Evolutionary conservation across 2,113 vertebrate genomes (phyloP).

Genomic region (Rattus rattus): DNA sequence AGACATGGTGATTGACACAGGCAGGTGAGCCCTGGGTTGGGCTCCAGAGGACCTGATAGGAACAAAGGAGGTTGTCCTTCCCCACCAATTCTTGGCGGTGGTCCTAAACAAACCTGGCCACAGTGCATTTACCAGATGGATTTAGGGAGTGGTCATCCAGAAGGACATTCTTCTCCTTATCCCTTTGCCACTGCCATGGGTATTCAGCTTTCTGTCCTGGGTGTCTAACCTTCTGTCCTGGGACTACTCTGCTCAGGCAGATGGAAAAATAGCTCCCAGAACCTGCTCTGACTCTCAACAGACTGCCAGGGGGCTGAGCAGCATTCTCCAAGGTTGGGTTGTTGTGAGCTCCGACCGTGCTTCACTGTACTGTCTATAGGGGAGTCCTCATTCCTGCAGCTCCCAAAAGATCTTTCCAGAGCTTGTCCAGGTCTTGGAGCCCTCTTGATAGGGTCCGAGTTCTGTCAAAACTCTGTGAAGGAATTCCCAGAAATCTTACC

Average conservation of each 20-base stretch:
- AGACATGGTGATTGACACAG: background rate
- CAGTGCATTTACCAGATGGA: background rate
- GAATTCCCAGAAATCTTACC: conserved; percentile 23
- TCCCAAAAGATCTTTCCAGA: background rate
- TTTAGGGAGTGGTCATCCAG: background rate
- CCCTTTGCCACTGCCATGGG: background rate
- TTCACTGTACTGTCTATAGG: background rate
- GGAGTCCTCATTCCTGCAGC: background rate
- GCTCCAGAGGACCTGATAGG: background rate
- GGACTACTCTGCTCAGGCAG: background rate
- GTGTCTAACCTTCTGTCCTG: background rate
- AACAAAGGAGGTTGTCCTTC: background rate
- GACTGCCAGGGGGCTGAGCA: background rate
- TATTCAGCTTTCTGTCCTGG: background rate
- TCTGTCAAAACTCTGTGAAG: background rate
- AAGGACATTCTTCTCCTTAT: background rate
- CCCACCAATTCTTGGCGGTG: background rate
- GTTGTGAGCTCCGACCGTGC: background rate
- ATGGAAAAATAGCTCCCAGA: background rate
- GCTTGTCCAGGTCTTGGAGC: background rate
- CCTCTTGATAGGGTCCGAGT: background rate
- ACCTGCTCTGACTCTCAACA: background rate
- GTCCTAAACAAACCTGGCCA: background rate
- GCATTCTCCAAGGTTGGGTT: background rate
- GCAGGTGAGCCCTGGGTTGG: background rate